These are phyloP conservation scores for Drosophila equinoxialis DNA, from an alignment of 1,140 invertebrate genomes.

Conservation along the genomic window DNA sequence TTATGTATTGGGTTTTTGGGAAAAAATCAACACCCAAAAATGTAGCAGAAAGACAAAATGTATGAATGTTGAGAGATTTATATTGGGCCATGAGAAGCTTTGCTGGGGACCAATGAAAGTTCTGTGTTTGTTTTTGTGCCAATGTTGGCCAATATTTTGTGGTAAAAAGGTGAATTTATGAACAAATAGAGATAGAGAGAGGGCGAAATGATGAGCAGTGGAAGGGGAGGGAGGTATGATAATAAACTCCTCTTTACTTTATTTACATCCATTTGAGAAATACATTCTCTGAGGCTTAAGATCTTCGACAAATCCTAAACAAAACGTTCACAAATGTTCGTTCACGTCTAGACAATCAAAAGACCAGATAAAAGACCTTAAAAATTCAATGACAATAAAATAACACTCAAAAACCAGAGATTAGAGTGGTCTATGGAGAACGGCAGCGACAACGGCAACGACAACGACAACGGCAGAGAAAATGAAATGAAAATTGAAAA, in stretches of 20 bases:
- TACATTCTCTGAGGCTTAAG: conserved; percentile 57
- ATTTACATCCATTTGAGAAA: conserved; percentile 58
- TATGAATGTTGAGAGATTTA: conserved; percentile 43
- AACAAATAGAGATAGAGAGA: conserved; percentile 7
- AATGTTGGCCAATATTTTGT: conserved; percentile 78
- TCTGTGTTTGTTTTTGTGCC: conserved; percentile 68
- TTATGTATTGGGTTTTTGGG: conserved; percentile 73
- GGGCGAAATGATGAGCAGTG: background rate
- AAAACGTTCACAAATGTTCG: conserved; percentile 45
- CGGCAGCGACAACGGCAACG: background rate
- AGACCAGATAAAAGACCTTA: background rate
- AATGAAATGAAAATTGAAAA: background rate
- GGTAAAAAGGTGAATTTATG: conserved; percentile 78
- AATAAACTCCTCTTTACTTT: conserved; percentile 34
- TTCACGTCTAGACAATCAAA: no score
- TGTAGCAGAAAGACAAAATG: conserved; percentile 13
- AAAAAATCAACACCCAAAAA: conserved; percentile 71
- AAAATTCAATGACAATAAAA: conserved; percentile 64
- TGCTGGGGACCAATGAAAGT: background rate
- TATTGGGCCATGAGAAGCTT: background rate
- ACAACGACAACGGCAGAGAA: background rate
- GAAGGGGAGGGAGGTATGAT: background rate
- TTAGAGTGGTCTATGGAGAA: background rate
- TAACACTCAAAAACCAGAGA: conserved; percentile 40
- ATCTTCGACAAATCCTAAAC: conserved; percentile 77